Percentiles rank a stretch among this genome's conserved stretches.
These are phyloP conservation scores for Actenoides lindsayi DNA, from an alignment of 2,113 vertebrate species.

Conservation along the genomic window DNA sequence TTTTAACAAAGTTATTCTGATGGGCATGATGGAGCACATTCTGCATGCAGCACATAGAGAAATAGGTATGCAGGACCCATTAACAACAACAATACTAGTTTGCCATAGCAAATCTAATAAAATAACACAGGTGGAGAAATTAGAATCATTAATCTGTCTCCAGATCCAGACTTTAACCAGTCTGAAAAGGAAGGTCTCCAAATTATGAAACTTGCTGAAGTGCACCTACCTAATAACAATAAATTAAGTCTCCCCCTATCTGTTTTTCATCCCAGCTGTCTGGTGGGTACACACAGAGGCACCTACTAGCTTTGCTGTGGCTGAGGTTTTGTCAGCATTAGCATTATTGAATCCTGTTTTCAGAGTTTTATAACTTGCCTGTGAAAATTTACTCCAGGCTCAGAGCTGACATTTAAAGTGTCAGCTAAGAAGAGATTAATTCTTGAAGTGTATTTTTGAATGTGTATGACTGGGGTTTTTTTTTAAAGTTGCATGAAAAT, in stretches of 20 bases:
- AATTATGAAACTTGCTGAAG: background rate
- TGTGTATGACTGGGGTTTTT: background rate
- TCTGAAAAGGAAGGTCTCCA: background rate
- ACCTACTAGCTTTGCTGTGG: background rate
- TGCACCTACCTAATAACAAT: background rate
- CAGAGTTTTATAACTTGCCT: slow-evolving; percentile 29
- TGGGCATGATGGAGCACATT: background rate
- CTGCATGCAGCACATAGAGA: background rate
- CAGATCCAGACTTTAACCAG: background rate
- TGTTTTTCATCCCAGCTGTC: background rate
- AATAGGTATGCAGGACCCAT: background rate
- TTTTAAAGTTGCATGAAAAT: slow-evolving; percentile 4
- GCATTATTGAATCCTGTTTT: slow-evolving; percentile 58
- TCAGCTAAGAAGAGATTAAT: slow-evolving; percentile 44
- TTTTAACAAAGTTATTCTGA: background rate
- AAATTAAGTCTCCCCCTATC: background rate
- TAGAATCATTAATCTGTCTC: slow-evolving; percentile 31
- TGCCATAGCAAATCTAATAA: background rate
- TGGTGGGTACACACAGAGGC: background rate
- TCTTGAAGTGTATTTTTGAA: background rate
- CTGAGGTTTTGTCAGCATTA: slow-evolving; percentile 38
- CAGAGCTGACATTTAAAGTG: slow-evolving; percentile 48
- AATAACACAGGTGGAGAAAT: slow-evolving; percentile 22
- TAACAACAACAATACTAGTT: background rate
- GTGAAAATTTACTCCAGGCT: slow-evolving; percentile 51